Conservation (phyloP, 2,113 vertebrate species). For the Odontesthes bonariensis region DNA sequence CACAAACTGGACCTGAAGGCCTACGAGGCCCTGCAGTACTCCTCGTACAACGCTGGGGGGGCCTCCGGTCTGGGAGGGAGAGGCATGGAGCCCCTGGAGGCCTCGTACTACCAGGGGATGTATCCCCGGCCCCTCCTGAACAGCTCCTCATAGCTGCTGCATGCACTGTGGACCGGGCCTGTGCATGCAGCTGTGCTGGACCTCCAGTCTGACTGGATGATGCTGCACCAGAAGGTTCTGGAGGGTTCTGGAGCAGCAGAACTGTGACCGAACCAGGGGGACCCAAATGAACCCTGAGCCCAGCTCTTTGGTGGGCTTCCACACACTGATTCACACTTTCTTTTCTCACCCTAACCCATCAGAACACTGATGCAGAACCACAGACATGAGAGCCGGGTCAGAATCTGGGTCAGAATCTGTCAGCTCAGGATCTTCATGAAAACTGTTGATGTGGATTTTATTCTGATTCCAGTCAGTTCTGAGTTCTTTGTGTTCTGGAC, state of each 20-base stretch:
- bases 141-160: conserved; percentile 88
- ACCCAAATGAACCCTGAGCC: conserved; percentile 2
- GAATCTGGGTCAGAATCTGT: not conserved
- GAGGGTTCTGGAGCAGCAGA: not conserved
- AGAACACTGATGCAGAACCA: conserved; percentile 9
- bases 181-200: conserved; percentile 58
- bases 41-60: conserved; percentile 87
- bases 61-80: conserved; percentile 85
- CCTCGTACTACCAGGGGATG: conserved; percentile 98
- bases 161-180: conserved; percentile 1
- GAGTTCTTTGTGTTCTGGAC: not conserved
- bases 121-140: conserved; percentile 98
- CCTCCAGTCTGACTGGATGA: conserved; percentile 46
- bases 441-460: not conserved
- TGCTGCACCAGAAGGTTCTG: not conserved
- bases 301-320: conserved; percentile 46
- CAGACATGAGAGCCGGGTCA: too few species aligned
- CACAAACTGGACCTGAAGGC: conserved; percentile 99
- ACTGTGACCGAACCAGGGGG: conserved; percentile 54
- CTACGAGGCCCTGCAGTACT: conserved; percentile 94
- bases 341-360: not conserved
- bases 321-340: conserved; percentile 31
- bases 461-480: too few species aligned
- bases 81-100: conserved; percentile 92
- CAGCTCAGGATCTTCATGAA: not conserved